Evolutionary conservation across 2,113 vertebrate genomes (phyloP).

Genomic region (Eulemur rufifrons): DNA sequence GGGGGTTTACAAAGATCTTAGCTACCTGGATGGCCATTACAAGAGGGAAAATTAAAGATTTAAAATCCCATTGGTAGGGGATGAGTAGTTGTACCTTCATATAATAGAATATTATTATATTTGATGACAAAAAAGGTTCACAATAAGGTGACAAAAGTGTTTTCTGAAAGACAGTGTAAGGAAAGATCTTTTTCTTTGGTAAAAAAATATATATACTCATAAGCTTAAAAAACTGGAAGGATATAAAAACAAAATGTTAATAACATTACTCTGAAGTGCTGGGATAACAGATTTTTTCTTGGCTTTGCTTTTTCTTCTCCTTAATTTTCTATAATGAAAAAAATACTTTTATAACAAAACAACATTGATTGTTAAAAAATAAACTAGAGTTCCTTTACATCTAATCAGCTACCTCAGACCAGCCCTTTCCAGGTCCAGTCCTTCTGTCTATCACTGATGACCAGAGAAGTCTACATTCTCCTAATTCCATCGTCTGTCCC

Average conservation of each 20-base stretch:
- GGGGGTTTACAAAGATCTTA: conserved; percentile 25
- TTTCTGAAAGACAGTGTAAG: neutral
- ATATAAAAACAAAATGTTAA: conserved; percentile 29
- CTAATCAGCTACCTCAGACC: neutral
- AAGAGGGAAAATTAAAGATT: neutral
- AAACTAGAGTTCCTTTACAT: neutral
- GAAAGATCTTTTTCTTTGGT: neutral
- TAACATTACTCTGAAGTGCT: neutral
- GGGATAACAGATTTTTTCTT: neutral
- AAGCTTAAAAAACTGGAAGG: neutral
- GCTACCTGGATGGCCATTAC: neutral
- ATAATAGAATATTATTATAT: conserved; percentile 1
- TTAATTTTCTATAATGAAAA: conserved; percentile 37
- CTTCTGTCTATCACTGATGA: neutral
- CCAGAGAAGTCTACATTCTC: neutral
- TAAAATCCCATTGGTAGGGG: neutral
- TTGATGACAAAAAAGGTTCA: conserved; percentile 26
- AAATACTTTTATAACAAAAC: neutral
- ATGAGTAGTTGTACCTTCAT: neutral
- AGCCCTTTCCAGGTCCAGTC: neutral
- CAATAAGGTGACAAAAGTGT: neutral
- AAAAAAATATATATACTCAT: neutral
- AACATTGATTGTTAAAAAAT: neutral
- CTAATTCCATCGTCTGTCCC: neutral
- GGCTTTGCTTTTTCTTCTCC: neutral